Percentiles rank a stretch among this genome's conserved stretches.
Evolutionary conservation across 92 coral and sea anemone species (phyloP).

Genomic region (Paramuricea clavata): DNA sequence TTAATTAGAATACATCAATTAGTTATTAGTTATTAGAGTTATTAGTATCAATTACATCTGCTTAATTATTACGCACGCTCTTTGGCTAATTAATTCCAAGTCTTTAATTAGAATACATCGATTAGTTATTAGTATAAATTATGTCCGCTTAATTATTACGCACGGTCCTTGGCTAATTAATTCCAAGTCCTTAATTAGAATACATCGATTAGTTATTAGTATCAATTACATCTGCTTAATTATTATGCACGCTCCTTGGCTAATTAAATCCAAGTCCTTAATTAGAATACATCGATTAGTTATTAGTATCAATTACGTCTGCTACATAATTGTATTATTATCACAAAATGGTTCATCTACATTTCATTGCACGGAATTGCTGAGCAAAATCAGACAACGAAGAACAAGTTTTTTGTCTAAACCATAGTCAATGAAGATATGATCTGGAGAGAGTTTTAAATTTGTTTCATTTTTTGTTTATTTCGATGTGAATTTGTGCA

Average conservation of each 20-base stretch:
- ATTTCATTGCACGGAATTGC: slow-evolving; percentile 7
- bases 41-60: background rate
- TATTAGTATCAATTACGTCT: slow-evolving; percentile 16
- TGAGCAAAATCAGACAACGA: background rate
- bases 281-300: background rate
- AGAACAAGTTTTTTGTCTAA: too few species aligned
- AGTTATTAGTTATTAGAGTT: background rate
- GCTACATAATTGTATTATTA: background rate
- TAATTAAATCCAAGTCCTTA: slow-evolving; percentile 4
- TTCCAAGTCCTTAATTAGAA: slow-evolving; percentile 8
- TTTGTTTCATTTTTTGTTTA: too few species aligned
- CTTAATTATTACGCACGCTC: slow-evolving; percentile 6
- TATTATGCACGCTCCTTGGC: slow-evolving; percentile 6
- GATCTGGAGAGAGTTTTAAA: too few species aligned
- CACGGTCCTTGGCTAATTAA: slow-evolving; percentile 13
- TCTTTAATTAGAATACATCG: background rate
- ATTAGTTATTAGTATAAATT: background rate
- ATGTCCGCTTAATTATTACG: background rate
- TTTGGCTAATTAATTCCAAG: slow-evolving; percentile 6
- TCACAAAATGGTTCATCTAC: background rate
- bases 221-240: slow-evolving; percentile 14
- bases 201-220: background rate
- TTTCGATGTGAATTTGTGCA: too few species aligned
- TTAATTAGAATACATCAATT: background rate
- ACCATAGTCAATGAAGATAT: too few species aligned